phyloP scores from a whole-genome alignment of 2,113 vertebrate species.

The Caranx ignobilis region DNA sequence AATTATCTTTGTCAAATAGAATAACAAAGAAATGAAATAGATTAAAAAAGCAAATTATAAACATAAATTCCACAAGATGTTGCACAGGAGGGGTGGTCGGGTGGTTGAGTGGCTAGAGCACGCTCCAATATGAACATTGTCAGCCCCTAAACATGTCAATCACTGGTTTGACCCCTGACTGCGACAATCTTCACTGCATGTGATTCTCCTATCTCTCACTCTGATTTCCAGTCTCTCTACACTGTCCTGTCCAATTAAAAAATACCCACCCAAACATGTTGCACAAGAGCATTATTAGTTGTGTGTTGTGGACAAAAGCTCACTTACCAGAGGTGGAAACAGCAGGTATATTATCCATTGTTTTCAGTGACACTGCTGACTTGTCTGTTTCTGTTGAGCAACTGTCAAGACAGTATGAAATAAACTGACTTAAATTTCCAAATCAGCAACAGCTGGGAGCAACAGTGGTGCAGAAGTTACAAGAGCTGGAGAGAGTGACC shows the following conservation, averaged over 20 bases:
- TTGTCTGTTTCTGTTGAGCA: background rate
- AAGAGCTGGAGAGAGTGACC: background rate
- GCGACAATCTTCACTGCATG: too few species aligned
- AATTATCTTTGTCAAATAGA: too few species aligned
- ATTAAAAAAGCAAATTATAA: too few species aligned
- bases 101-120: too few species aligned
- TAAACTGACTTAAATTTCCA: background rate
- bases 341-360: background rate
- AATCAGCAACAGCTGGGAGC: background rate
- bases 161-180: too few species aligned
- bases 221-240: too few species aligned
- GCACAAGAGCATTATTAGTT: background rate
- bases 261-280: background rate
- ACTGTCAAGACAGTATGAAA: background rate
- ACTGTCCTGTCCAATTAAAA: too few species aligned
- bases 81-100: background rate
- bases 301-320: background rate
- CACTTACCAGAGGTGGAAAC: constrained; percentile 18
- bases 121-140: too few species aligned
- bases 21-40: too few species aligned
- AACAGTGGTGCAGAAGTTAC: background rate
- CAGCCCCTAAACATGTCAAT: too few species aligned
- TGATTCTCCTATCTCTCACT: too few species aligned
- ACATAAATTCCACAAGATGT: background rate
- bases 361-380: background rate